A percentile compares a stretch with the other conserved stretches of the same genome.
phyloP scores from a whole-genome alignment of 2,797 vertebrate genomes.

The Hippopotamyrus pictus region DNA sequence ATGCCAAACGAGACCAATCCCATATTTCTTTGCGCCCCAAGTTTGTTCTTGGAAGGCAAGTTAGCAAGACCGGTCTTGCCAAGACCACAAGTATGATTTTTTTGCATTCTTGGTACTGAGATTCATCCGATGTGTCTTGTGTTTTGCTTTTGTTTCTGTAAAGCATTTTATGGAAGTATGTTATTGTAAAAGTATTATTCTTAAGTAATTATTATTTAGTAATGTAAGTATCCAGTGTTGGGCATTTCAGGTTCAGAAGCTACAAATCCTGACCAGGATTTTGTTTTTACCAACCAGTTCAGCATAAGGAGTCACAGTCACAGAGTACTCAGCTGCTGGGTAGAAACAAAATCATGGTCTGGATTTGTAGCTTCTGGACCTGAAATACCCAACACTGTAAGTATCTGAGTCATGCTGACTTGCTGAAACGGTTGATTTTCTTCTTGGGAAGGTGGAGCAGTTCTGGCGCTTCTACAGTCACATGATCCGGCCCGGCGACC shows the following conservation, averaged over 20 bases:
- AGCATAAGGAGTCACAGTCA: too few relatives aligned
- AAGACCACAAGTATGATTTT: background rate
- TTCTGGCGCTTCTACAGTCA: conserved; percentile 83
- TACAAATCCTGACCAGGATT: too few relatives aligned
- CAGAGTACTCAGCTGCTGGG: too few relatives aligned
- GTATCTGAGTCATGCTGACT: background rate
- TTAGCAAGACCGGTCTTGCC: background rate
- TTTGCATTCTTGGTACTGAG: background rate
- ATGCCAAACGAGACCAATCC: background rate
- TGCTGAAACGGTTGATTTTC: background rate
- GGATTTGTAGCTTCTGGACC: too few relatives aligned
- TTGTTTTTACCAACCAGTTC: too few relatives aligned
- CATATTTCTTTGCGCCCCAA: background rate
- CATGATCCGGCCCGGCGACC: conserved; percentile 74
- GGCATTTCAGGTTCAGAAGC: too few relatives aligned
- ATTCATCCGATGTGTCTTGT: background rate
- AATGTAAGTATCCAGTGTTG: background rate
- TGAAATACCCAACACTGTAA: too few relatives aligned
- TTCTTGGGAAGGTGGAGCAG: conserved; percentile 66
- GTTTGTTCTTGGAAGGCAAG: background rate
- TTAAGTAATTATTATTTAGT: background rate
- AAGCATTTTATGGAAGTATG: background rate
- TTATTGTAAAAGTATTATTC: background rate
- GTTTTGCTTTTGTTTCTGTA: background rate
- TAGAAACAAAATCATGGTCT: too few relatives aligned